Percentiles rank a stretch among this genome's conserved stretches.
phyloP scores from a whole-genome alignment of 2,888 invertebrate genomes.

The Notodonta dromedarius region DNA sequence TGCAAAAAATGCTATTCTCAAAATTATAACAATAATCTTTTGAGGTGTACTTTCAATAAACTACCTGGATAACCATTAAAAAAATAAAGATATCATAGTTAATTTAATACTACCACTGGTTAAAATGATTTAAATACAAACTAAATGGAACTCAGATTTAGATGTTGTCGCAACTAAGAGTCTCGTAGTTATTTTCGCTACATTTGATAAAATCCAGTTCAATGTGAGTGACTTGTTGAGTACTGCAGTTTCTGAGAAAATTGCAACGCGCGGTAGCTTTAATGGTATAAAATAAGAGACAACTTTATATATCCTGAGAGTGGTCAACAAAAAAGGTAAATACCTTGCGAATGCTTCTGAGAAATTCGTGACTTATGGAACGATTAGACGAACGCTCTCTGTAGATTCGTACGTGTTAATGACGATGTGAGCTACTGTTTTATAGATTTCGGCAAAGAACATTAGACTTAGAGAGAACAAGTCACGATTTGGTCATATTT shows the following conservation, averaged over 20 bases:
- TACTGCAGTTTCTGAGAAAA: conserved; percentile 26
- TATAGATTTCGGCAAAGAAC: no score
- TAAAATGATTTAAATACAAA: no score
- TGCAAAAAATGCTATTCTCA: no score
- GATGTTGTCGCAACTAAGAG: no score
- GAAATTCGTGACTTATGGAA: conserved; percentile 1
- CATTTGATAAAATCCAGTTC: conserved; percentile 2
- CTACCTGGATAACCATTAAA: no score
- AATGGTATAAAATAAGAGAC: background rate
- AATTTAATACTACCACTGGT: no score
- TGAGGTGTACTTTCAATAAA: no score
- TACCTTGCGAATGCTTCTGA: background rate
- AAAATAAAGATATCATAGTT: no score
- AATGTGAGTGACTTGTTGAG: conserved; percentile 19
- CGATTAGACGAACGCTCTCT: background rate
- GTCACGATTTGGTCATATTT: no score
- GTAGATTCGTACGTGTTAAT: conserved; percentile 2
- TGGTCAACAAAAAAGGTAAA: background rate
- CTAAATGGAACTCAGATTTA: no score
- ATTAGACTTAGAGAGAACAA: no score
- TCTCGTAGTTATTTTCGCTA: background rate
- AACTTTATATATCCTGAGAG: background rate
- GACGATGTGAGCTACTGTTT: background rate
- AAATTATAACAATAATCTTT: no score
- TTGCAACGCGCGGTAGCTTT: conserved; percentile 16